These are phyloP conservation scores for Triplophysa bombifrons DNA, from an alignment of 2,797 vertebrate genomes.

Conservation along the genomic window DNA sequence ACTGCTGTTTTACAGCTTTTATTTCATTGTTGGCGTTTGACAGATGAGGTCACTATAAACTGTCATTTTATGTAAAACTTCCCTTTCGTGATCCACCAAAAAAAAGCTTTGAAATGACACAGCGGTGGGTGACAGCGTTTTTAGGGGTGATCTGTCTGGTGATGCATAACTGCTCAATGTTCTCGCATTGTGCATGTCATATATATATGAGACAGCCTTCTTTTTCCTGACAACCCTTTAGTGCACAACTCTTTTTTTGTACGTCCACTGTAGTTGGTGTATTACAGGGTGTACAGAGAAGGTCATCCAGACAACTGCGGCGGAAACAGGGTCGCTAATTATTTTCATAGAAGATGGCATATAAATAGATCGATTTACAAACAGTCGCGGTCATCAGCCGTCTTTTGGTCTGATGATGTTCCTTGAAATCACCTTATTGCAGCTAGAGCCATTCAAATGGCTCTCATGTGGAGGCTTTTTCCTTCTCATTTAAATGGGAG, in stretches of 20 bases:
- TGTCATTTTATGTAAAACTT: neutral
- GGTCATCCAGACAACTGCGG: slow-evolving; percentile 58
- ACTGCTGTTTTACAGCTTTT: neutral
- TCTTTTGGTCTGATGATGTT: slow-evolving; percentile 61
- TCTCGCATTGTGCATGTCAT: neutral
- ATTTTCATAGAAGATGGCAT: slow-evolving; percentile 67
- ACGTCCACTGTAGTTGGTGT: neutral
- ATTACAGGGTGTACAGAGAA: slow-evolving; percentile 54
- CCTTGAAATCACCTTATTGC: slow-evolving; percentile 41
- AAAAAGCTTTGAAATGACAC: neutral
- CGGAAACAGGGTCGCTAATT: slow-evolving; percentile 65
- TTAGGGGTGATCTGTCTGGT: neutral
- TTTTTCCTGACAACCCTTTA: slow-evolving; percentile 61
- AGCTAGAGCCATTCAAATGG: neutral
- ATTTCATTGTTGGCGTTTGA: neutral
- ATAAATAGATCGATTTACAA: slow-evolving; percentile 57
- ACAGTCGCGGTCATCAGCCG: slow-evolving; percentile 37
- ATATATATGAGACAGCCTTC: neutral
- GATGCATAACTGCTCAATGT: neutral
- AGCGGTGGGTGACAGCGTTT: neutral
- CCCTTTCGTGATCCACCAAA: too few species aligned
- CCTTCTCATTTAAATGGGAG: neutral
- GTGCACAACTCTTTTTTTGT: slow-evolving; percentile 18
- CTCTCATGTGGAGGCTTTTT: neutral
- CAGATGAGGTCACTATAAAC: neutral